These are phyloP conservation scores for Hydrozoanthus tunicans DNA, from an alignment of 64 coral and sea anemone genomes.

Conservation along the genomic window DNA sequence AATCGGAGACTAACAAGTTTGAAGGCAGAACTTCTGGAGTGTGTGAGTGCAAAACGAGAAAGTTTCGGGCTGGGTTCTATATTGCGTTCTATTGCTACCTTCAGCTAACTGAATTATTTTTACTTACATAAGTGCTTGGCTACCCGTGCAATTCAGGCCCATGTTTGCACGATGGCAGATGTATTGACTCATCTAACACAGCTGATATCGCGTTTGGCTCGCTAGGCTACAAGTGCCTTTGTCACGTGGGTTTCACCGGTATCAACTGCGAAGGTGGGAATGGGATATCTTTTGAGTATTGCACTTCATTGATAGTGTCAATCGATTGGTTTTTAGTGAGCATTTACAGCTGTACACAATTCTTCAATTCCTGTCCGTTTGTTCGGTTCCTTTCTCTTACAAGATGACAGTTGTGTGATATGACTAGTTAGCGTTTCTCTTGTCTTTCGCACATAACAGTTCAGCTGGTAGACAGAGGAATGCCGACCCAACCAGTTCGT, in stretches of 20 bases:
- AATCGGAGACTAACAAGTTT: too few relatives aligned
- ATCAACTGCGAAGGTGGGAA: conserved; percentile 82
- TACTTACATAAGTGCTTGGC: conserved; percentile 31
- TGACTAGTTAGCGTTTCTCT: background rate
- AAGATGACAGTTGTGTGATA: too few relatives aligned
- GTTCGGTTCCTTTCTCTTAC: too few relatives aligned
- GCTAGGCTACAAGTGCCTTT: conserved; percentile 89
- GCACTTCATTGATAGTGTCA: too few relatives aligned
- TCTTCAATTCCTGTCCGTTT: too few relatives aligned
- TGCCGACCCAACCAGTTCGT: conserved; percentile 37
- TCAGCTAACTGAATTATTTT: background rate
- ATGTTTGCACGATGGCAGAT: conserved; percentile 86
- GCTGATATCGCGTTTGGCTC: conserved; percentile 87
- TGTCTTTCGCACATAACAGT: background rate
- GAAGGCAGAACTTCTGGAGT: too few relatives aligned
- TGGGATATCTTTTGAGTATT: background rate
- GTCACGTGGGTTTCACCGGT: conserved; percentile 71
- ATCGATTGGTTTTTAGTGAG: too few relatives aligned
- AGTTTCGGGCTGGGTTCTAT: too few relatives aligned
- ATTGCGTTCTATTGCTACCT: too few relatives aligned
- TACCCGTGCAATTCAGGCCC: conserved; percentile 79
- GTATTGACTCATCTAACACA: conserved; percentile 87
- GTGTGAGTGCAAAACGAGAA: too few relatives aligned
- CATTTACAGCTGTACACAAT: too few relatives aligned
- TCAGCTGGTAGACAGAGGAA: conserved; percentile 36